These are phyloP conservation scores for Sterna hirundo DNA, from an alignment of 2,113 vertebrate species.

Conservation along the genomic window DNA sequence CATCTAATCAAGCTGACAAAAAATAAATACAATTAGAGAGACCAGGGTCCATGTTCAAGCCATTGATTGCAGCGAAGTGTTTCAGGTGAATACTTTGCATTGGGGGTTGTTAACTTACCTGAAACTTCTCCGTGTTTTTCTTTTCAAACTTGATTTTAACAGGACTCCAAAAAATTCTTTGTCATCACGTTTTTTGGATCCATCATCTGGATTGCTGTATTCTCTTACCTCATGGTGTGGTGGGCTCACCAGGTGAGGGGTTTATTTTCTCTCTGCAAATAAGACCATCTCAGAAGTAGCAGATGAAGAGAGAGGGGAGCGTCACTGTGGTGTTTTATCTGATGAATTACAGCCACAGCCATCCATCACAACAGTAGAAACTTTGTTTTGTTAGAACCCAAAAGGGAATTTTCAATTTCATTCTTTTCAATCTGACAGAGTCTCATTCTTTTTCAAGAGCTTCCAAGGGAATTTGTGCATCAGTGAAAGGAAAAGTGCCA, in stretches of 20 bases:
- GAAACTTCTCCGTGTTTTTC: neutral
- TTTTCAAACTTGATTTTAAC: slow-evolving; percentile 42
- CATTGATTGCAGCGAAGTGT: neutral
- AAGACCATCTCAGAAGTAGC: neutral
- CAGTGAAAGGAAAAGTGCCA: neutral
- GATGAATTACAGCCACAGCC: slow-evolving; percentile 5
- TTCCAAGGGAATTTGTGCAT: neutral
- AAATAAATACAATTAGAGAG: neutral
- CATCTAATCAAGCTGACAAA: neutral
- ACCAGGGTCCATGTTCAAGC: neutral
- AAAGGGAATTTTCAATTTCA: neutral
- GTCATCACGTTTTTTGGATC: slow-evolving; percentile 89
- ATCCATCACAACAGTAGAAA: slow-evolving; percentile 1
- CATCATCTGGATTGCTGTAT: slow-evolving; percentile 91
- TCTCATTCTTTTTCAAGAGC: neutral
- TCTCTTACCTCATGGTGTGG: slow-evolving; percentile 99
- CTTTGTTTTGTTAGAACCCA: neutral
- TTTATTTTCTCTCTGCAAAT: neutral
- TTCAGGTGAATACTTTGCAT: neutral
- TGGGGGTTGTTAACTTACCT: neutral
- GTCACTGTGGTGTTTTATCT: neutral
- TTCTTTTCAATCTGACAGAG: neutral
- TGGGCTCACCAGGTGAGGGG: slow-evolving; percentile 96
- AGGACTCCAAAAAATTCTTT: slow-evolving; percentile 89
- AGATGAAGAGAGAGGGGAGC: neutral